Evolutionary conservation across 2,797 vertebrate species (phyloP), one percentile per base, ranked within the genome.

Genomic region (Danio aesculapii): DNA sequence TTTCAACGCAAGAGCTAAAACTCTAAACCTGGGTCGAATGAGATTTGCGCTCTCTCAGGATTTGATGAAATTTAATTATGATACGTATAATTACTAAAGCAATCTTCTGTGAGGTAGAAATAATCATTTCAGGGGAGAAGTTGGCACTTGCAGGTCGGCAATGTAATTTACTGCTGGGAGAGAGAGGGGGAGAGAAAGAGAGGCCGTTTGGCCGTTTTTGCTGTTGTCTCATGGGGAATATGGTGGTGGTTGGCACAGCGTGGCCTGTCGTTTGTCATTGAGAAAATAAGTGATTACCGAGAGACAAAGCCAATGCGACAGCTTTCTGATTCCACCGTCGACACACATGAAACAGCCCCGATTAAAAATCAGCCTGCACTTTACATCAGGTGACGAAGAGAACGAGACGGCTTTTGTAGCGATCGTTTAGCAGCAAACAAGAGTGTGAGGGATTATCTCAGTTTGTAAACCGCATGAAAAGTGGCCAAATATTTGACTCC

Each of bases 1-100:
- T 92, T 87, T 90, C 85, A 83, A 73, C 66, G 82, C 81, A 62
- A 81, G 85, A 71, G 3, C 79, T 87, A 81, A 88, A 90, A 90
- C 84, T 61, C 84, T 80, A 52, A 87, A 88, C 88, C 88, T 89
- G 87, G 88, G 89, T 93, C 90, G 91, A 93, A 93, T 92, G 88
- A 92, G 91, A 94, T 92, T 92, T 90, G 84, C 82, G 87, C 89
- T 92, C 93, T 92, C 92, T 19, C 62, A 90, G 90, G 92, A 93
- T 89, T 92, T 93, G 86, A 90, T 94, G 87, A 93, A 92, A 94
- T 93, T 93, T 93, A 95, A 94, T 94, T 94, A 93, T 90, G 89
- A 93, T 93, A 91, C 90, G 91, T 94, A 91, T 92, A 94, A 95
- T 94, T 93, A 93, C 90, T 90, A 93, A 94, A 94, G 92, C 93